These are phyloP conservation scores for Leptoclinus maculatus DNA, from an alignment of 2,797 vertebrate species.

Conservation along the genomic window DNA sequence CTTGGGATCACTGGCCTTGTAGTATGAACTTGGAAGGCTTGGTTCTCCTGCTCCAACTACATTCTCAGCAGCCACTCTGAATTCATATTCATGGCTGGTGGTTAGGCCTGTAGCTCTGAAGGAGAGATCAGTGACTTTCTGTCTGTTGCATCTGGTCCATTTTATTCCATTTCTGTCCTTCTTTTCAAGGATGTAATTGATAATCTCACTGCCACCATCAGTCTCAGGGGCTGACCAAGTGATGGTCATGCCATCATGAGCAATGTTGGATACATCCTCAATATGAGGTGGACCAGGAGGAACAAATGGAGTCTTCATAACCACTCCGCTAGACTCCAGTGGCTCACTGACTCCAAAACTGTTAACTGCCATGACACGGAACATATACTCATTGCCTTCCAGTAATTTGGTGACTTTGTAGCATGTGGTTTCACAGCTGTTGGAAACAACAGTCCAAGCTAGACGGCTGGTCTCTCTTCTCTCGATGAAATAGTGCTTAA, in stretches of 20 bases:
- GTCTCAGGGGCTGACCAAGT: slow-evolving; percentile 93
- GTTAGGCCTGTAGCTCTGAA: slow-evolving; percentile 93
- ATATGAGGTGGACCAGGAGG: slow-evolving; percentile 92
- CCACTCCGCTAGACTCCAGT: slow-evolving; percentile 87
- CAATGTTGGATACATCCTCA: slow-evolving; percentile 93
- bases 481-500: slow-evolving; percentile 95
- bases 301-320: slow-evolving; percentile 95
- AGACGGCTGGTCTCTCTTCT: slow-evolving; percentile 97
- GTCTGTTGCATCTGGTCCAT: slow-evolving; percentile 97
- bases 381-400: slow-evolving; percentile 97
- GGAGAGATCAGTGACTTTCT: slow-evolving; percentile 93
- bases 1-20: slow-evolving; percentile 94
- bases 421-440: slow-evolving; percentile 88
- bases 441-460: slow-evolving; percentile 94
- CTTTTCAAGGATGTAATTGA: slow-evolving; percentile 94
- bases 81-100: slow-evolving; percentile 96
- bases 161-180: slow-evolving; percentile 94
- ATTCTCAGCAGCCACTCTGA: slow-evolving; percentile 97
- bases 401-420: slow-evolving; percentile 96
- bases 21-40: slow-evolving; percentile 91
- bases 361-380: slow-evolving; percentile 98
- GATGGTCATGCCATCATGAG: slow-evolving; percentile 95
- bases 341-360: slow-evolving; percentile 92
- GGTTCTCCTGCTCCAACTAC: slow-evolving; percentile 92
- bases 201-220: slow-evolving; percentile 95